These are phyloP conservation scores for Spatula clypeata DNA, from an alignment of 2,797 vertebrate genomes.

Conservation along the genomic window DNA sequence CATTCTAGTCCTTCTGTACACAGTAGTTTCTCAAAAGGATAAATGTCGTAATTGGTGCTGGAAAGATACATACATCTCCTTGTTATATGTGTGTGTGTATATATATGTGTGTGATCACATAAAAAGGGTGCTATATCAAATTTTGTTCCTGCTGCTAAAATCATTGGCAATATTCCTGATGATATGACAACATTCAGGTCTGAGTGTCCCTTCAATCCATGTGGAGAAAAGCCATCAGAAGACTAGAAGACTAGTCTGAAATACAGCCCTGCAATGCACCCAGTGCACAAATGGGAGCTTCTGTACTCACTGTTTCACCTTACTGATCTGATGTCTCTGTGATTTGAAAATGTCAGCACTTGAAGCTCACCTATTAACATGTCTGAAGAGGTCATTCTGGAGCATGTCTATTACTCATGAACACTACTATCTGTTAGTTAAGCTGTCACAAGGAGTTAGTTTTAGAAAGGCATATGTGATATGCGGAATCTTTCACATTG, in stretches of 20 bases:
- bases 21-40: constrained; percentile 34
- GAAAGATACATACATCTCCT: not conserved
- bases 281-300: not conserved
- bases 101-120: not conserved
- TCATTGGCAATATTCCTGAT: not conserved
- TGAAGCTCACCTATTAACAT: not conserved
- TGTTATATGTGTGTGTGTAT: not conserved
- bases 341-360: not conserved
- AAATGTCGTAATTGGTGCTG: not conserved
- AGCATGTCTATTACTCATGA: rapidly evolving
- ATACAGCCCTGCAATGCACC: not conserved
- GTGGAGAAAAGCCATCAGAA: not conserved
- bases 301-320: not conserved
- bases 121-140: not conserved
- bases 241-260: not conserved
- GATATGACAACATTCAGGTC: not conserved
- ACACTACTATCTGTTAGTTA: not conserved
- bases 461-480: not conserved
- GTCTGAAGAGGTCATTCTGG: not conserved
- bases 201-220: not conserved
- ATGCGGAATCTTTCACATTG: not conserved
- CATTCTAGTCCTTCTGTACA: not conserved
- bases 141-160: not conserved
- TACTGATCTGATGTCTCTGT: not conserved
- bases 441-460: not conserved